Conservation (phyloP, 1,140 invertebrate species). For the Macrobrachium rosenbergii region DNA sequence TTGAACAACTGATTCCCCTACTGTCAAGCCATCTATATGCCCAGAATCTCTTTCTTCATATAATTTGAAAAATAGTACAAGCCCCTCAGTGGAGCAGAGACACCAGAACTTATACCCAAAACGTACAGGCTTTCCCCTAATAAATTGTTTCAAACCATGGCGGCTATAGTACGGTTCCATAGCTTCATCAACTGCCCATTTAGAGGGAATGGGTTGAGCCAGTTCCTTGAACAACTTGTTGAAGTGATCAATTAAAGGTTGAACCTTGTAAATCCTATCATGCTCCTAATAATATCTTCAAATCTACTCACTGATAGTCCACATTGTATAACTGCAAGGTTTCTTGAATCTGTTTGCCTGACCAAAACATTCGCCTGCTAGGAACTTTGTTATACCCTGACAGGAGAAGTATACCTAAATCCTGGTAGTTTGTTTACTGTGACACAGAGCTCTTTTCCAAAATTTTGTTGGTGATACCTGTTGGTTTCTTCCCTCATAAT, state of each 20-base stretch:
- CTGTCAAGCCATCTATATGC: background rate
- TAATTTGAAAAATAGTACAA: conserved; percentile 32
- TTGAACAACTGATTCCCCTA: conserved; percentile 33
- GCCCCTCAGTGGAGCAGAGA: conserved; percentile 29
- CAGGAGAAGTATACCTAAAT: conserved; percentile 17
- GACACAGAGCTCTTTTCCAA: too few relatives aligned
- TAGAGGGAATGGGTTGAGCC: conserved; percentile 8
- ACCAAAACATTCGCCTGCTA: conserved; percentile 16
- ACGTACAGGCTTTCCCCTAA: conserved; percentile 13
- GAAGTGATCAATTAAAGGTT: too few relatives aligned
- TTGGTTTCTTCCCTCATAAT: conserved; percentile 25
- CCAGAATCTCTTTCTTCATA: conserved; percentile 31
- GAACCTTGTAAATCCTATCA: too few relatives aligned
- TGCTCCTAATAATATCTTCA: conserved; percentile 14
- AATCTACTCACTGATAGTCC: background rate
- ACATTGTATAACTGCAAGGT: too few relatives aligned
- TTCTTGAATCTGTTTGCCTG: background rate
- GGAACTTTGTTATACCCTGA: conserved; percentile 25
- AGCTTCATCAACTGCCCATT: conserved; percentile 20
- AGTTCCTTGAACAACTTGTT: too few relatives aligned
- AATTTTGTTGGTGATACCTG: background rate
- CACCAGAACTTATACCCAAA: conserved; percentile 30
- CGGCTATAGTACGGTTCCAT: conserved; percentile 27
- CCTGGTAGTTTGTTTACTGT: too few relatives aligned
- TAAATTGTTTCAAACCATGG: conserved; percentile 27